phyloP scores from a whole-genome alignment of 1,140 invertebrate species.

The Neodiprion virginianus region DNA sequence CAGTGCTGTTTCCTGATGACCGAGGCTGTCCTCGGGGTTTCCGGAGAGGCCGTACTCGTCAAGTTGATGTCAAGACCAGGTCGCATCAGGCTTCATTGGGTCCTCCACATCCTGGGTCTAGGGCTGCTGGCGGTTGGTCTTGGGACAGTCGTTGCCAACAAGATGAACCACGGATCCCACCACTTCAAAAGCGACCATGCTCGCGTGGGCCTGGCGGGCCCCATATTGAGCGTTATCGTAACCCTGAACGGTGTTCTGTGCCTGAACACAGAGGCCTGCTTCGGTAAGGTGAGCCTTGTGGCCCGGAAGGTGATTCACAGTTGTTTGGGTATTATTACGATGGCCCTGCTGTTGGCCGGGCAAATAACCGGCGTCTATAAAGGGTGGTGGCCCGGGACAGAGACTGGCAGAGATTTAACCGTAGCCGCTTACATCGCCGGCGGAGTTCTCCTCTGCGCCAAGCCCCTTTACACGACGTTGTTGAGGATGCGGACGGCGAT shows the following conservation, averaged over 20 bases:
- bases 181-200: conserved; percentile 50
- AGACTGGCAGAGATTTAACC: conserved; percentile 38
- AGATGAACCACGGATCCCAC: conserved; percentile 27
- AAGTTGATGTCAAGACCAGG: conserved; percentile 37
- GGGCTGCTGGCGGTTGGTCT: conserved; percentile 43
- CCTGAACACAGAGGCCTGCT: conserved; percentile 53
- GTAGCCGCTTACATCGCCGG: conserved; percentile 49
- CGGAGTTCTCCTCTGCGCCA: conserved; percentile 45
- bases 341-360: conserved; percentile 44
- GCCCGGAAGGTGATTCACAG: conserved; percentile 50
- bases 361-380: conserved; percentile 53
- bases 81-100: conserved; percentile 54
- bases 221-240: conserved; percentile 38
- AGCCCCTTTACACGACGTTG: conserved; percentile 32
- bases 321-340: conserved; percentile 44
- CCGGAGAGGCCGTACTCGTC: conserved; percentile 46
- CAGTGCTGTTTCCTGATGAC: conserved; percentile 49
- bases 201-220: conserved; percentile 44
- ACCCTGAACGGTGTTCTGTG: conserved; percentile 47
- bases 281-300: conserved; percentile 46
- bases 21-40: conserved; percentile 53
- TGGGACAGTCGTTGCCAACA: conserved; percentile 50
- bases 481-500: too few species aligned
- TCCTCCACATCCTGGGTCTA: conserved; percentile 45
- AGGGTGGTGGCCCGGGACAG: conserved; percentile 39